These are phyloP conservation scores for Callinectes sapidus DNA, from an alignment of 2,888 invertebrate species.

Conservation along the genomic window DNA sequence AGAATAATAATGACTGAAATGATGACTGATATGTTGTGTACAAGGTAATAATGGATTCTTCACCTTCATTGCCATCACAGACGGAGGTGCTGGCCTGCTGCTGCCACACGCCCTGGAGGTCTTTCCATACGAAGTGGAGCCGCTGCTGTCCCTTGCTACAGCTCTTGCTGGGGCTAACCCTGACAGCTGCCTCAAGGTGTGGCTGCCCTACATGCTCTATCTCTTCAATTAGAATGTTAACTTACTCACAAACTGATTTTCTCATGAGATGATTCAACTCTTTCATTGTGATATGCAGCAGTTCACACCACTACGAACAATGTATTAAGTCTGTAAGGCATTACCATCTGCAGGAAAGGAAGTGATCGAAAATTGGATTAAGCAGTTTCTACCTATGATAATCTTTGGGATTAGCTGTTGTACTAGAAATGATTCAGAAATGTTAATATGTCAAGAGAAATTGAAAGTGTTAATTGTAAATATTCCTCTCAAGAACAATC, in stretches of 20 bases:
- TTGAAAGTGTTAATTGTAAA: too few relatives aligned
- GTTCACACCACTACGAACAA: neutral
- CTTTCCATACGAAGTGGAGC: constrained; percentile 65
- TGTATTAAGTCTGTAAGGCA: too few relatives aligned
- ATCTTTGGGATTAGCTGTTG: too few relatives aligned
- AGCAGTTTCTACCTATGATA: too few relatives aligned
- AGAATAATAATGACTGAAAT: too few relatives aligned
- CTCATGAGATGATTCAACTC: neutral
- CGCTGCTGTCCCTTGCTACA: constrained; percentile 64
- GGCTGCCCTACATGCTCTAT: neutral
- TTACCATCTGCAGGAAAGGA: too few relatives aligned
- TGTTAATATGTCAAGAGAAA: too few relatives aligned
- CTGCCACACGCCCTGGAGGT: constrained; percentile 65
- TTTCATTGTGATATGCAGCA: neutral
- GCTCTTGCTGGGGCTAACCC: constrained; percentile 67
- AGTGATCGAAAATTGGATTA: too few relatives aligned
- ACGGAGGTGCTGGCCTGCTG: constrained; percentile 67
- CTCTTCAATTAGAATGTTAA: neutral
- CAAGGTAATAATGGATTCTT: neutral
- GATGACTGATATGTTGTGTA: too few relatives aligned
- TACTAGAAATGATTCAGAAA: too few relatives aligned
- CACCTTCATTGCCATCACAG: constrained; percentile 20
- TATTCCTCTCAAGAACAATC: too few relatives aligned
- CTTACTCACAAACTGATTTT: neutral
- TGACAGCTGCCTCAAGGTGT: constrained; percentile 68